A percentile compares a stretch with the other conserved stretches of the same genome.
These are phyloP conservation scores for Benitochromis conjunctus DNA, from an alignment of 2,113 vertebrate species.

Conservation along the genomic window DNA sequence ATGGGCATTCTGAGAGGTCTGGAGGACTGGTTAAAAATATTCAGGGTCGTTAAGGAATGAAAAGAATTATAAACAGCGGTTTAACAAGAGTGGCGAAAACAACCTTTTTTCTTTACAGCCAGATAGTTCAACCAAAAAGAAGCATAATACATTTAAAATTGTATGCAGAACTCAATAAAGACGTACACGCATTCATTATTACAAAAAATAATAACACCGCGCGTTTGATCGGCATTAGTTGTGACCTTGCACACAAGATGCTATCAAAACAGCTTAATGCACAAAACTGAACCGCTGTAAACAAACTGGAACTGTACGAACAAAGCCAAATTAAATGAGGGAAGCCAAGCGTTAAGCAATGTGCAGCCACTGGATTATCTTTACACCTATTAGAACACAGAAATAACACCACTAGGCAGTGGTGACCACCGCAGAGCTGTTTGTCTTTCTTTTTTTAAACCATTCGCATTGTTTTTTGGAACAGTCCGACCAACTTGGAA, in stretches of 20 bases:
- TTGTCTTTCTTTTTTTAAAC: not conserved
- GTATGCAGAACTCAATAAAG: not conserved
- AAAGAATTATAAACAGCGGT: not conserved
- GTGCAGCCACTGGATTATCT: conserved; percentile 13
- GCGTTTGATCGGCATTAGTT: not conserved
- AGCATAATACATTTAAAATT: not conserved
- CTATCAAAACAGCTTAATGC: not conserved
- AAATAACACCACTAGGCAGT: not conserved
- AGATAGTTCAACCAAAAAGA: not conserved
- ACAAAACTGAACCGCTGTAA: not conserved
- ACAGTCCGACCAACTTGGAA: not conserved
- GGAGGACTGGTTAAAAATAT: not conserved
- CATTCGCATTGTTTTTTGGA: not conserved
- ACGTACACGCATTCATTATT: no score
- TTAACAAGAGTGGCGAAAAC: not conserved
- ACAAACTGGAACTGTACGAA: not conserved
- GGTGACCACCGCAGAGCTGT: not conserved
- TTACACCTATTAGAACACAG: not conserved
- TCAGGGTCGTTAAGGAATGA: not conserved
- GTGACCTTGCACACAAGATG: not conserved
- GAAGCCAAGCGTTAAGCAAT: conserved; percentile 48
- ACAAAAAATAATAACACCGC: not conserved
- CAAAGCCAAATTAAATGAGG: not conserved
- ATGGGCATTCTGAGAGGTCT: conserved; percentile 4
- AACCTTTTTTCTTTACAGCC: not conserved